Conservation (phyloP, 2,113 vertebrate species). For the Cyprinodon brontotheroides region DNA sequence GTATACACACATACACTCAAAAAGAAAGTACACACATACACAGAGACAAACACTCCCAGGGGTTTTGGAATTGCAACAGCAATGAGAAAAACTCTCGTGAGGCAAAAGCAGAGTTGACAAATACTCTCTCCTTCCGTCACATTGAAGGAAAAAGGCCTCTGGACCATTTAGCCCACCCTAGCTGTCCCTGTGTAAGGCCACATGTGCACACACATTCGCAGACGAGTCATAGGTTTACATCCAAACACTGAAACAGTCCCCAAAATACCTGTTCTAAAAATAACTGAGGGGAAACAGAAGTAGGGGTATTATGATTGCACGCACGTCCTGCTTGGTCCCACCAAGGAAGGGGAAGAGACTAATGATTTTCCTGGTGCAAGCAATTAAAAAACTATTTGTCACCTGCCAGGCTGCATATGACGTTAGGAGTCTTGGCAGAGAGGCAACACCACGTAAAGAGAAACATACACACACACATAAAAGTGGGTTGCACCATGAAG, state of each 20-base stretch:
- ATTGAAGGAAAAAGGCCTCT: constrained; percentile 55
- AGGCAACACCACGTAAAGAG: constrained; percentile 46
- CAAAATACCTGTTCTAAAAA: constrained; percentile 81
- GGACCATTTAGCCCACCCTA: constrained; percentile 60
- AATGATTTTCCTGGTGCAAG: constrained; percentile 88
- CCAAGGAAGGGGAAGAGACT: constrained; percentile 84
- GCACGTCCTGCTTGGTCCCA: constrained; percentile 77
- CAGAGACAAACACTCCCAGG: constrained; percentile 52
- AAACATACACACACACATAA: constrained; percentile 29
- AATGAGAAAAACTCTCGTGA: constrained; percentile 68
- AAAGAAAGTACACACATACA: constrained; percentile 28
- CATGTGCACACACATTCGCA: not conserved
- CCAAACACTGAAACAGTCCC: constrained; percentile 32
- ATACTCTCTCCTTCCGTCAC: constrained; percentile 50
- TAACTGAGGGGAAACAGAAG: constrained; percentile 71
- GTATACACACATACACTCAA: constrained; percentile 27
- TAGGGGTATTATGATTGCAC: constrained; percentile 81
- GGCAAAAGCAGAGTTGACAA: constrained; percentile 64
- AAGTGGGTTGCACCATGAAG: constrained; percentile 23
- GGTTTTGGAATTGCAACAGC: constrained; percentile 55
- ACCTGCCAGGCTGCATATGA: constrained; percentile 81
- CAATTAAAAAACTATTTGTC: constrained; percentile 95
- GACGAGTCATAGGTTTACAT: constrained; percentile 16
- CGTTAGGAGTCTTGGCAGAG: constrained; percentile 74
- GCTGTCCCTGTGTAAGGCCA: constrained; percentile 3